phyloP scores from a whole-genome alignment of 1,140 invertebrate species.

The Whitmania pigra region DNA sequence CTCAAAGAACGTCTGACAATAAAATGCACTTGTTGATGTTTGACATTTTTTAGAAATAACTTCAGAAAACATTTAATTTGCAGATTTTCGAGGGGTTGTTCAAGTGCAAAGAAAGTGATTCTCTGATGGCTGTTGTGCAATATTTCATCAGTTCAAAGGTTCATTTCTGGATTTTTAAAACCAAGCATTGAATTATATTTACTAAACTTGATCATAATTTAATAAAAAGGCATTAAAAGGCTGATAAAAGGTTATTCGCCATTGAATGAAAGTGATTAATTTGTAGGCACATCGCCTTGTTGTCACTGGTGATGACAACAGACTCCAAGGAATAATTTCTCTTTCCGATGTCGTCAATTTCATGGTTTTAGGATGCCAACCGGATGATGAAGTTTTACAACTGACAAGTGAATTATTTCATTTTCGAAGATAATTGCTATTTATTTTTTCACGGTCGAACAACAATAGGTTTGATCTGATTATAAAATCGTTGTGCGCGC shows the following conservation, averaged over 20 bases:
- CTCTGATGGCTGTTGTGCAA: background rate
- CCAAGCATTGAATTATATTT: background rate
- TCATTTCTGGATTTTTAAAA: background rate
- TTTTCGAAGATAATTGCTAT: background rate
- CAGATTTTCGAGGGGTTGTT: background rate
- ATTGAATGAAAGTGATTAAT: background rate
- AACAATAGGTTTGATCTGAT: background rate
- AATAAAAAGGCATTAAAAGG: no score
- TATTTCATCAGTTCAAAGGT: slow-evolving; percentile 10
- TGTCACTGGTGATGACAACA: background rate
- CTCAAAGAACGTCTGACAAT: no score
- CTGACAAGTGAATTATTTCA: background rate
- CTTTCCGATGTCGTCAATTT: slow-evolving; percentile 10
- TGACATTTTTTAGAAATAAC: no score
- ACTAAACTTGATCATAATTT: background rate
- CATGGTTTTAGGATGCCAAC: background rate
- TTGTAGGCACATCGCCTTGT: background rate
- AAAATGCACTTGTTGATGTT: no score
- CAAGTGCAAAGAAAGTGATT: background rate
- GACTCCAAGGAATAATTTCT: slow-evolving; percentile 2
- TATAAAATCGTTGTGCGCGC: background rate
- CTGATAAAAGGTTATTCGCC: background rate
- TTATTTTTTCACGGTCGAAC: background rate
- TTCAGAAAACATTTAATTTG: no score
- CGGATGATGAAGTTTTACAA: background rate